phyloP scores from a whole-genome alignment of 1,140 invertebrate genomes.

The Trichonephila clavipes region DNA sequence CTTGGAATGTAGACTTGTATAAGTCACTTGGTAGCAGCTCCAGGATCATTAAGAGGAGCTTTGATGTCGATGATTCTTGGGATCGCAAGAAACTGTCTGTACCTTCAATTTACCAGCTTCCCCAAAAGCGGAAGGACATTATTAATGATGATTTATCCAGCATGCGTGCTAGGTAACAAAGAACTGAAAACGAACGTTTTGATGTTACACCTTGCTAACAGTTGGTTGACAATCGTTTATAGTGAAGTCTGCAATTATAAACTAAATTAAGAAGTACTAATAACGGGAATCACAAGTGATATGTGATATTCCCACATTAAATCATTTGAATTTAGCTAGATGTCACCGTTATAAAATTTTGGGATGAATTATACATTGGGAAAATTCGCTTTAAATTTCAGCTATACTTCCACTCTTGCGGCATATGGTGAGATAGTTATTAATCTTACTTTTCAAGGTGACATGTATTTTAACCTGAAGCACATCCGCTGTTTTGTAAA shows the following conservation, averaged over 20 bases:
- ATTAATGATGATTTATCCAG: not conserved
- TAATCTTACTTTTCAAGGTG: not conserved
- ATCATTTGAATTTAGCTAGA: not conserved
- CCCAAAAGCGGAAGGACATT: not conserved
- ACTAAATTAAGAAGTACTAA: not conserved
- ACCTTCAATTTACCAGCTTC: not conserved
- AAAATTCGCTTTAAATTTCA: not conserved
- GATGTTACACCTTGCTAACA: not conserved
- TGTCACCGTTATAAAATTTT: not conserved
- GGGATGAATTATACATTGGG: not conserved
- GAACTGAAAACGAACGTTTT: not conserved
- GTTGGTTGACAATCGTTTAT: not conserved
- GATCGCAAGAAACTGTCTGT: not conserved
- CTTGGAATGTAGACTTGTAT: not conserved
- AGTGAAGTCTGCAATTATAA: not conserved
- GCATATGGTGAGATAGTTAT: not conserved
- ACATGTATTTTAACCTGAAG: not conserved
- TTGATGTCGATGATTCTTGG: not conserved
- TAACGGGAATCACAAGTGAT: not conserved
- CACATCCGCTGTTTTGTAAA: not conserved
- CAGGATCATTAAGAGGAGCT: not conserved
- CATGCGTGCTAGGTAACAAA: not conserved
- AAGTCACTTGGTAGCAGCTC: not conserved
- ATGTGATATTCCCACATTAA: slow-evolving; percentile 21
- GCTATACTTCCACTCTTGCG: not conserved